Conservation (phyloP, 2,888 invertebrate species). For the Tridacna gigas region DNA sequence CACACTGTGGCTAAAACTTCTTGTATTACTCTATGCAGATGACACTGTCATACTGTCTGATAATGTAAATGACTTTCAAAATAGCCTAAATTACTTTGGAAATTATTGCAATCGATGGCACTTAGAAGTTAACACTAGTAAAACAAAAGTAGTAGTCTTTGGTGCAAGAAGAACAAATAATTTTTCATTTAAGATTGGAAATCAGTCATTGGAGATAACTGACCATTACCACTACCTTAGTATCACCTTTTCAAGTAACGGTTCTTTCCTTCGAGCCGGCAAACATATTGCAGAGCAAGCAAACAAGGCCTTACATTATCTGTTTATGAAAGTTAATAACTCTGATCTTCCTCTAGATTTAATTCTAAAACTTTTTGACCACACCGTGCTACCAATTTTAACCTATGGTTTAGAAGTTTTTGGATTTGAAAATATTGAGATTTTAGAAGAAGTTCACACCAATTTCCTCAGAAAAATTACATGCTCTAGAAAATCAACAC, state of each 20-base stretch:
- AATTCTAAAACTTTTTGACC: neutral
- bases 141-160: too few species aligned
- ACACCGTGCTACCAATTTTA: neutral
- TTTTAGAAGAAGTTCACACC: neutral
- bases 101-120: neutral
- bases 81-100: neutral
- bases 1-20: neutral
- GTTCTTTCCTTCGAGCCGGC: neutral
- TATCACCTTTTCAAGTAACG: neutral
- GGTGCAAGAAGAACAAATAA: too few species aligned
- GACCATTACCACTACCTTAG: neutral
- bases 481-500: slow-evolving; percentile 15
- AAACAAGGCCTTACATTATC: neutral
- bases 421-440: neutral
- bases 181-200: neutral
- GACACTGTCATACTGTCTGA: neutral
- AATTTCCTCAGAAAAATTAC: slow-evolving; percentile 9
- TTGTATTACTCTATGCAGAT: neutral
- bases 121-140: neutral
- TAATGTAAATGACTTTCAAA: neutral
- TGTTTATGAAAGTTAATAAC: too few species aligned
- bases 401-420: neutral
- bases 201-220: neutral
- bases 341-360: neutral
- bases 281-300: slow-evolving; percentile 1